Evolutionary conservation across 2,113 vertebrate genomes (phyloP).

Genomic region (Amblyornis subalaris): DNA sequence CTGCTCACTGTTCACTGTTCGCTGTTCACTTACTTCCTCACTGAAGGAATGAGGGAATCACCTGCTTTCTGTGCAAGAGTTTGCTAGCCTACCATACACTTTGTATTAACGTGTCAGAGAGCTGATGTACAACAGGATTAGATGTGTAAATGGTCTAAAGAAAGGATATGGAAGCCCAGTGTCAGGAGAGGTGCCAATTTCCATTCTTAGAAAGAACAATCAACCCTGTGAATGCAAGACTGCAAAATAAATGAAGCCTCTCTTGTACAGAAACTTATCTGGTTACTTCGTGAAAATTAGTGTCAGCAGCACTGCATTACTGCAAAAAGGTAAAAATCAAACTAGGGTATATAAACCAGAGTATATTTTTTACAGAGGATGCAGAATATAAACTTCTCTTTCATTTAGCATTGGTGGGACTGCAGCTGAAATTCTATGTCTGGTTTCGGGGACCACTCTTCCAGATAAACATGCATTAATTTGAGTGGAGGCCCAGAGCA

Average conservation of each 20-base stretch:
- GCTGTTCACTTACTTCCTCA: neutral
- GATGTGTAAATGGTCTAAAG: neutral
- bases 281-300: neutral
- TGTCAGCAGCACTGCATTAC: fast-evolving
- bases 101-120: neutral
- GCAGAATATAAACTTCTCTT: neutral
- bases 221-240: neutral
- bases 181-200: neutral
- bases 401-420: neutral
- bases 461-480: fast-evolving
- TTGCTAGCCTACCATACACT: neutral
- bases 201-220: neutral
- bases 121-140: neutral
- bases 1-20: too few relatives aligned
- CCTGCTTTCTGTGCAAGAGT: neutral
- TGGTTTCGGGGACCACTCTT: neutral
- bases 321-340: neutral
- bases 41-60: neutral
- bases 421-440: neutral
- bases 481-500: neutral
- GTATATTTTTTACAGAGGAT: neutral
- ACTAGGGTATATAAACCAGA: neutral
- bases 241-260: neutral
- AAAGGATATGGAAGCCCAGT: neutral
- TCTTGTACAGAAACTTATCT: neutral